A percentile compares a stretch with the other conserved stretches of the same genome.
Conservation (phyloP, 2,113 vertebrate species). For the Vombatus ursinus region DNA sequence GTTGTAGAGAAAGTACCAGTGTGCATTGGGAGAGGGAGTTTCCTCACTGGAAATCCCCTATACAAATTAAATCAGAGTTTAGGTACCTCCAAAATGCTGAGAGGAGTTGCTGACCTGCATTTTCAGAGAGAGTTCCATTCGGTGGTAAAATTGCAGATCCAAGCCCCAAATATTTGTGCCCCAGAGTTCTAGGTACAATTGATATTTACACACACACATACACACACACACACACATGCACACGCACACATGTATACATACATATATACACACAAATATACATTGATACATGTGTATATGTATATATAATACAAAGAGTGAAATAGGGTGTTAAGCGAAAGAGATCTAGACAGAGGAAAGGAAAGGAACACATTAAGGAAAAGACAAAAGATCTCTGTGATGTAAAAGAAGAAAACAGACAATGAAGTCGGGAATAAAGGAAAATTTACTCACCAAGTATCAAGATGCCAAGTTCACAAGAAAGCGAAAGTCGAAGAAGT, state of each 20-base stretch:
- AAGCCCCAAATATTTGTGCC: background rate
- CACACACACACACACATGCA: background rate
- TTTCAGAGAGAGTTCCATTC: background rate
- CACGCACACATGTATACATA: background rate
- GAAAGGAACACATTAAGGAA: background rate
- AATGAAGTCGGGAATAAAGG: background rate
- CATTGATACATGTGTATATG: background rate
- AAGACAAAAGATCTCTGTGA: background rate
- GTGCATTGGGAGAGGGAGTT: background rate
- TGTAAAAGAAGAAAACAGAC: background rate
- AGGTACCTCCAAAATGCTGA: background rate
- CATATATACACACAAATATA: background rate
- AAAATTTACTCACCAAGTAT: background rate
- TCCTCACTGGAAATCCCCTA: background rate
- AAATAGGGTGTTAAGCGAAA: background rate
- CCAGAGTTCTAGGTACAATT: background rate
- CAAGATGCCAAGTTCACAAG: background rate
- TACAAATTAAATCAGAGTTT: background rate
- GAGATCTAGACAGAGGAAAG: background rate
- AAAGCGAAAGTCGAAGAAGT: accelerated
- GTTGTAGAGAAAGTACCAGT: background rate
- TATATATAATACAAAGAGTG: background rate
- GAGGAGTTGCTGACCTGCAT: background rate
- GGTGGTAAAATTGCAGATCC: background rate
- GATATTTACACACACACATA: background rate